Percentiles rank a stretch among this genome's conserved stretches.
These are phyloP conservation scores for Drosophila nr. perissopoda DNA, from an alignment of 2,888 invertebrate species.

Conservation along the genomic window DNA sequence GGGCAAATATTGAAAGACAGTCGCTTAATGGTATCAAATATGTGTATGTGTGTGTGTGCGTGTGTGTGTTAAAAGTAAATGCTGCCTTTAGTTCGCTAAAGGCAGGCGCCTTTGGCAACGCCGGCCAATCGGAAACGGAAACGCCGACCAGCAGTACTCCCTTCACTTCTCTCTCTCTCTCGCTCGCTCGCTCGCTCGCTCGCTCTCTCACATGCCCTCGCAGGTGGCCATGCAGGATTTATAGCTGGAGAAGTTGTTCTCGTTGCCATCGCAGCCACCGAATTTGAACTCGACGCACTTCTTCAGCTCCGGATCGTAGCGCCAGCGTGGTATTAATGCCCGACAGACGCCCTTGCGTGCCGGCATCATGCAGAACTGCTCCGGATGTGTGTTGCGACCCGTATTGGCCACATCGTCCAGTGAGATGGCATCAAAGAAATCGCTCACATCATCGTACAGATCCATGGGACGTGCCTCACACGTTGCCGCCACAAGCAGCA, in stretches of 20 bases:
- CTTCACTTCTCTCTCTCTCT: conserved; percentile 1
- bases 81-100: conserved; percentile 71
- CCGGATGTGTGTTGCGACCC: conserved; percentile 75
- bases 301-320: conserved; percentile 85
- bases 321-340: conserved; percentile 84
- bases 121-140: conserved; percentile 45
- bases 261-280: conserved; percentile 87
- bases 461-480: conserved; percentile 77
- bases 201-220: conserved; percentile 82
- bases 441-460: conserved; percentile 84
- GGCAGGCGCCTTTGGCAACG: conserved; percentile 76
- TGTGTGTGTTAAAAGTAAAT: conserved; percentile 57
- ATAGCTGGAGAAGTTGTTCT: conserved; percentile 86
- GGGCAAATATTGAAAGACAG: conserved; percentile 44
- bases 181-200: conserved; percentile 7
- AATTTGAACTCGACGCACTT: conserved; percentile 86
- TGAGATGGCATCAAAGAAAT: conserved; percentile 83
- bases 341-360: conserved; percentile 84
- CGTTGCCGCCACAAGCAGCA: conserved; percentile 30
- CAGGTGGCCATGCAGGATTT: conserved; percentile 86
- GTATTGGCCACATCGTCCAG: conserved; percentile 82
- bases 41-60: conserved; percentile 18
- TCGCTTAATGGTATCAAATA: conserved; percentile 37
- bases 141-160: conserved; percentile 53
- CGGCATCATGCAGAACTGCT: conserved; percentile 83